Evolutionary conservation across 2,888 invertebrate species (phyloP).

Genomic region (Digitonthophagus gazella): DNA sequence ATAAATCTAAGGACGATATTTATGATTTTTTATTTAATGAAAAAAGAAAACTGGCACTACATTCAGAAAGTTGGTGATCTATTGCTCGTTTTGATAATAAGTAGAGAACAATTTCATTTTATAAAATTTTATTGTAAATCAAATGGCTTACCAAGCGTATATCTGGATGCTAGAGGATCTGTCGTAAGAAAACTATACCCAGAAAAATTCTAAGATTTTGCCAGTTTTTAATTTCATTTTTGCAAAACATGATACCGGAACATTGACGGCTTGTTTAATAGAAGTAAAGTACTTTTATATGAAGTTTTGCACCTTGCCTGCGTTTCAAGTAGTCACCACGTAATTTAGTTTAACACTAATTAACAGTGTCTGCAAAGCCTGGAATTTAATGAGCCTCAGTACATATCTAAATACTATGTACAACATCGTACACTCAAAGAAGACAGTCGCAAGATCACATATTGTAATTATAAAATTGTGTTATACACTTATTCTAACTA

Average conservation of each 20-base stretch:
- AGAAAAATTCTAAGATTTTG: not conserved
- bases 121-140: constrained; percentile 3
- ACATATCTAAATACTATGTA: constrained; percentile 2
- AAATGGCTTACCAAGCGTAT: not conserved
- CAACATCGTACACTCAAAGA: too few species aligned
- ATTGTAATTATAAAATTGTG: too few species aligned
- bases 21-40: constrained; percentile 6
- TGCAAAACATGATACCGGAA: constrained; percentile 12
- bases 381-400: constrained; percentile 8
- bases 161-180: constrained; percentile 10
- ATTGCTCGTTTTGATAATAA: constrained; percentile 5
- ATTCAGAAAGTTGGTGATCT: constrained; percentile 3
- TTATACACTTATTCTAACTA: too few species aligned
- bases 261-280: constrained; percentile 7
- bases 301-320: not conserved
- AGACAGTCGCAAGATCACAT: too few species aligned
- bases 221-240: constrained; percentile 7
- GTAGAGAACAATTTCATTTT: not conserved
- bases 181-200: constrained; percentile 3
- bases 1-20: constrained; percentile 8
- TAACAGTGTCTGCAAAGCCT: constrained; percentile 14
- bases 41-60: constrained; percentile 9
- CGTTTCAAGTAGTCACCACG: not conserved
- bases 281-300: constrained; percentile 6
- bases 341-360: constrained; percentile 19